Conservation (phyloP, 1,140 invertebrate genomes). For the Uloborus diversus region DNA sequence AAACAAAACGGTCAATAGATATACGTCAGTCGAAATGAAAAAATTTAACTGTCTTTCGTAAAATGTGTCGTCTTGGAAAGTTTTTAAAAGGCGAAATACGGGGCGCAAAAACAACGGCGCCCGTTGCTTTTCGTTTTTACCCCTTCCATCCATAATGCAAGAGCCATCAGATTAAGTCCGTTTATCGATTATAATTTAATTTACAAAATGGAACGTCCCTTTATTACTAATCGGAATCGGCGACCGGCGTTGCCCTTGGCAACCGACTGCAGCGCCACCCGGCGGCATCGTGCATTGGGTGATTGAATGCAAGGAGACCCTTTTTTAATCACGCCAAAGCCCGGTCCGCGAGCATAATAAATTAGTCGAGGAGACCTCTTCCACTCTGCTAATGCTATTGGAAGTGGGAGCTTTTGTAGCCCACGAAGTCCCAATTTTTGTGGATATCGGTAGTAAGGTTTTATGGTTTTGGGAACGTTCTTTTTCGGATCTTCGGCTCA, state of each 20-base stretch:
- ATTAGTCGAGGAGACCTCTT: conserved; percentile 28
- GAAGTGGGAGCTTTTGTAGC: not conserved
- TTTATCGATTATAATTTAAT: conserved; percentile 57
- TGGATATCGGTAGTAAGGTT: conserved; percentile 30
- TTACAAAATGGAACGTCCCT: conserved; percentile 56
- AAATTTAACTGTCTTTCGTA: conserved; percentile 45
- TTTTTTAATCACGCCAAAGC: conserved; percentile 24
- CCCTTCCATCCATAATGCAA: conserved; percentile 40
- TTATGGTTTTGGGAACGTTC: conserved; percentile 47
- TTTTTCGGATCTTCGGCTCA: conserved; percentile 40
- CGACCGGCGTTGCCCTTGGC: conserved; percentile 41
- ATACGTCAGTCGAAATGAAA: conserved; percentile 45
- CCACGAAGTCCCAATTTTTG: conserved; percentile 28
- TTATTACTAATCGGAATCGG: conserved; percentile 56
- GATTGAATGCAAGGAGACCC: conserved; percentile 10
- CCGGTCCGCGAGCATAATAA: conserved; percentile 41
- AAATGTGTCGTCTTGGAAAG: conserved; percentile 28
- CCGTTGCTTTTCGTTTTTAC: not conserved
- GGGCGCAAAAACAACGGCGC: conserved; percentile 26
- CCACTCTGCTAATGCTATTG: conserved; percentile 32
- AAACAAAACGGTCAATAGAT: conserved; percentile 44
- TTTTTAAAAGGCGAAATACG: not conserved
- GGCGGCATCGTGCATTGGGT: conserved; percentile 22
- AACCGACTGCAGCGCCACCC: conserved; percentile 36
- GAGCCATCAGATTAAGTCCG: conserved; percentile 51